These are phyloP conservation scores for Clitarchus hookeri DNA, from an alignment of 2,888 invertebrate genomes.

Conservation along the genomic window DNA sequence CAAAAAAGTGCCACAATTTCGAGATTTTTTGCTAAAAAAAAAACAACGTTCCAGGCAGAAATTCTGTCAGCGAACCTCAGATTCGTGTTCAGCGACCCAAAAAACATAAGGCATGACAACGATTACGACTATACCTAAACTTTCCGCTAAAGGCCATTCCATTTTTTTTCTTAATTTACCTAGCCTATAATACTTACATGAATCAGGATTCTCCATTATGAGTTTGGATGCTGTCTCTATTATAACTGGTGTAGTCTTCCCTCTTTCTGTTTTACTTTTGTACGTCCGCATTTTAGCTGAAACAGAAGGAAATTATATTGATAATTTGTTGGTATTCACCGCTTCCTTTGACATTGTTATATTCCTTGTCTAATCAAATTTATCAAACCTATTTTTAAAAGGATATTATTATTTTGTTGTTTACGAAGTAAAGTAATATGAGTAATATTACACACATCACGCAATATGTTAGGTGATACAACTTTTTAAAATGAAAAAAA, in stretches of 20 bases:
- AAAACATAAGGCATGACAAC: too few relatives aligned
- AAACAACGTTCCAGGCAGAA: too few relatives aligned
- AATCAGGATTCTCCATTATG: conserved; percentile 16
- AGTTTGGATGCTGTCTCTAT: conserved; percentile 4
- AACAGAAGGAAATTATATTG: neutral
- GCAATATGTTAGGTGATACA: neutral
- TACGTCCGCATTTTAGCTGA: conserved; percentile 18
- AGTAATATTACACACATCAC: neutral
- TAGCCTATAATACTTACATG: conserved; percentile 4
- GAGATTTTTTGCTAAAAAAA: too few relatives aligned
- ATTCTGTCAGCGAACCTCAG: too few relatives aligned
- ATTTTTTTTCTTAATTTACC: too few relatives aligned
- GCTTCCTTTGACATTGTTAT: neutral
- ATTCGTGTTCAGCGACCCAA: too few relatives aligned
- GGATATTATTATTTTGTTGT: neutral
- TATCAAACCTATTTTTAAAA: neutral
- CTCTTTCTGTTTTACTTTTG: conserved; percentile 16
- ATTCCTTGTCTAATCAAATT: too few relatives aligned
- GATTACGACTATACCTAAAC: too few relatives aligned
- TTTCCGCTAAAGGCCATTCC: too few relatives aligned
- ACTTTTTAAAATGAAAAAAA: neutral
- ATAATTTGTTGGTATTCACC: neutral
- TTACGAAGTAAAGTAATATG: neutral
- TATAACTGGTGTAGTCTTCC: neutral
- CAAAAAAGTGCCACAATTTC: too few relatives aligned